Percentiles rank a stretch among this genome's conserved stretches.
phyloP scores from a whole-genome alignment of 2,113 vertebrate species.

The Paracanthobrama guichenoti region DNA sequence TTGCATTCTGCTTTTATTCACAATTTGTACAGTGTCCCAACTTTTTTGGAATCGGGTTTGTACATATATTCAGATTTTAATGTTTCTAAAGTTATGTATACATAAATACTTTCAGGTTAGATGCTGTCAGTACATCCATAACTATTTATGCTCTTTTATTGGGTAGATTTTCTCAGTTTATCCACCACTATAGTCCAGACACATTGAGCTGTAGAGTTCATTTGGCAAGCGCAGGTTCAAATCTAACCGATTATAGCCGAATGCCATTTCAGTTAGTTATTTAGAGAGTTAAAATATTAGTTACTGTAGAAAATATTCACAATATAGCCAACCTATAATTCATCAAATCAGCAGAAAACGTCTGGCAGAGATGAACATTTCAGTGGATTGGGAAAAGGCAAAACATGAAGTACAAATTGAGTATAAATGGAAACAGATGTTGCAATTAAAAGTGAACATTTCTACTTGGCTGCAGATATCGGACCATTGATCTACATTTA shows the following conservation, averaged over 20 bases:
- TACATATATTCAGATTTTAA: not conserved
- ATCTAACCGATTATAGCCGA: not conserved
- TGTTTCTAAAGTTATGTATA: not conserved
- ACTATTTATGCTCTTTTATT: not conserved
- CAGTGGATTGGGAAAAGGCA: conserved; percentile 22
- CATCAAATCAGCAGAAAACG: not conserved
- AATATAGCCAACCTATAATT: conserved; percentile 4
- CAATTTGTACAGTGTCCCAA: too few relatives aligned
- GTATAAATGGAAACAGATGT: conserved; percentile 53
- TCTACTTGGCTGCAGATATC: conserved; percentile 19
- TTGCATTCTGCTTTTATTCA: too few relatives aligned
- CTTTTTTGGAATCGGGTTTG: too few relatives aligned
- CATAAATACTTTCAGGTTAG: not conserved
- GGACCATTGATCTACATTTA: conserved; percentile 45
- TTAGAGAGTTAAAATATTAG: not conserved
- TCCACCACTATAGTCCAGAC: not conserved
- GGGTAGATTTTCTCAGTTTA: not conserved
- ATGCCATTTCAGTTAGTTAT: not conserved
- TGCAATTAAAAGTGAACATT: conserved; percentile 26
- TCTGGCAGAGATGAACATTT: conserved; percentile 11
- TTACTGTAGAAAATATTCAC: not conserved
- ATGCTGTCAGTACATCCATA: too few relatives aligned
- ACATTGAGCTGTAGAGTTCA: not conserved
- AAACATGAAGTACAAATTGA: conserved; percentile 29
- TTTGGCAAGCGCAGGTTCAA: not conserved